Base-by-base conservation (phyloP, 2,797 vertebrate genomes). In the Alfaro cultratus region DNA sequence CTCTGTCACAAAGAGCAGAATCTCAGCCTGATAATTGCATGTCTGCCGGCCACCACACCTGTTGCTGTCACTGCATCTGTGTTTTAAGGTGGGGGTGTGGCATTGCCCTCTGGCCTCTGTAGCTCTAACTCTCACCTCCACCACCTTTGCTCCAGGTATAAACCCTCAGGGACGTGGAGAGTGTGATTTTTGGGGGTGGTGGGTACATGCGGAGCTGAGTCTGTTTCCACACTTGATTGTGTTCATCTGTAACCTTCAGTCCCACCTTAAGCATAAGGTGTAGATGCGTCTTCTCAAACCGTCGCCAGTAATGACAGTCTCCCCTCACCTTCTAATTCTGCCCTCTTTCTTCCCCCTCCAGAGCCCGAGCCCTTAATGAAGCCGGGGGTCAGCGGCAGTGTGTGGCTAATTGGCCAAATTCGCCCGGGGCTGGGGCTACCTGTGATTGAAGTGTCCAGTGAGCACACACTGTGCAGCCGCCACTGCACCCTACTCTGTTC, bases 331-430 rank as follows among this genome's bases (percentile, higher is more conserved):
- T 67, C 83, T 87, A 85, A 90, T 87, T 80, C 83, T 73, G 76
- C 80, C 78, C 72, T 73, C 51, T 77, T 73, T 89, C 79, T 86
- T 74, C 80, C 67, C 67, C 70, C 83, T 88, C 83, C 90, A 94
- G 90, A 94, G 92, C 85, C 88, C 78, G 62, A 92, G 89, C 92
- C 90, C 91, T 94, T 94, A 94, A 94, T 95, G 94, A 95, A 94
- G 93, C 92, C 82, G 87, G 92, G 92, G 93, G 93, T 94, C 93
- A 92, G 86, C 76, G 75, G 89, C 91, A 89, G 91, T 83, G 93
- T 92, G 93, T 82, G 90, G 93, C 93, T 96, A 96, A 96, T 96
- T 95, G 95, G 95, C 94, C 90, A 91, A 93, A 91, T 94, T 95
- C 93, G 93, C 95, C 93, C 75, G 82, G 86, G 91, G 93, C 93